phyloP scores from a whole-genome alignment of 2,797 vertebrate species.

The Picus viridis region DNA sequence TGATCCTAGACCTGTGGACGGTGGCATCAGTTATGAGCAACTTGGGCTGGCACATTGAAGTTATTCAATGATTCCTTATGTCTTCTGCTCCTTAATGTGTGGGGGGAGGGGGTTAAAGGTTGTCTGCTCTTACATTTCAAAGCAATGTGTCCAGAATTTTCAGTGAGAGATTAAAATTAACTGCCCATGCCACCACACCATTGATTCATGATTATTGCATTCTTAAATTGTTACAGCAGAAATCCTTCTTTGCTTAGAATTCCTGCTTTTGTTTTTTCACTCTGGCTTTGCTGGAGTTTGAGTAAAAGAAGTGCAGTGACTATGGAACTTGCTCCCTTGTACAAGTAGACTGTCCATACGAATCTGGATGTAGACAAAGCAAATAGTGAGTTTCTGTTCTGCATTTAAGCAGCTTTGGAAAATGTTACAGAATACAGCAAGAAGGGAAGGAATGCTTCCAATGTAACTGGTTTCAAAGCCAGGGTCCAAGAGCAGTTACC shows the following conservation, averaged over 20 bases:
- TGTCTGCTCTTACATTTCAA: not conserved
- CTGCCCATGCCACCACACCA: not conserved
- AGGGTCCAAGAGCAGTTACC: not conserved
- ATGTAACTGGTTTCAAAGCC: not conserved
- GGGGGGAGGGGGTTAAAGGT: not conserved
- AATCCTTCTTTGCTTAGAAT: not conserved
- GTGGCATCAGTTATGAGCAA: not conserved
- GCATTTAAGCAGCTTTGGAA: not conserved
- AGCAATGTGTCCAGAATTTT: not conserved
- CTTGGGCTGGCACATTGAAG: not conserved
- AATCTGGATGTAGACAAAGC: not conserved
- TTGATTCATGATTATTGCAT: not conserved
- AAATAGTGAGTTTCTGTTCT: not conserved
- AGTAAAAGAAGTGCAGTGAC: not conserved
- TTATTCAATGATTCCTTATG: not conserved
- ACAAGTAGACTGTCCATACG: not conserved
- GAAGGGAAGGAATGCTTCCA: not conserved
- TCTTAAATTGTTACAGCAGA: not conserved
- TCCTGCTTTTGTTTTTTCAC: not conserved
- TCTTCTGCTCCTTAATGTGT: not conserved
- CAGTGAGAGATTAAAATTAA: not conserved
- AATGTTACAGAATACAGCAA: not conserved
- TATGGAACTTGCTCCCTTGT: not conserved
- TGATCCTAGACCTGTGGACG: not conserved
- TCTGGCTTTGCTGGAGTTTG: not conserved